Evolutionary conservation across 2,888 invertebrate genomes (phyloP), one percentile per base, ranked within the genome.

Genomic region (Barypeithes pellucidus): DNA sequence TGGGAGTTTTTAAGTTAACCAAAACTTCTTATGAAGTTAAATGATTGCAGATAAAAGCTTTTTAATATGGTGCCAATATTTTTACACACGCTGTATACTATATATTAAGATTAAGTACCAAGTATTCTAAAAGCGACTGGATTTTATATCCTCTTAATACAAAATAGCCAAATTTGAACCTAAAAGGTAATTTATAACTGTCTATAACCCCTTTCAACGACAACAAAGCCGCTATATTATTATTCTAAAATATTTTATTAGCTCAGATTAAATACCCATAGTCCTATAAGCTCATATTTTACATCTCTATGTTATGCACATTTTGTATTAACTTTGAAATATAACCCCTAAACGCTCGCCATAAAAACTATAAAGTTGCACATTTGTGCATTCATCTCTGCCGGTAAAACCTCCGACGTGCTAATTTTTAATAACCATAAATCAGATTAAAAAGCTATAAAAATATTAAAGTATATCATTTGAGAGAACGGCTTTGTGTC

Each of bases 361-460:
- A 14, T 70, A 70, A 70, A 70, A 70, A 70, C 45, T 43, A 71
- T 66, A 71, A 65, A 50, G 66, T 71, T 59, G 71, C 71, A 71
- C 57, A 52, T 68, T 62, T 43, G 41, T n/a, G 41, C 47, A 60
- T 60, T 59, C 43, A 52, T 52, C 59, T 67, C 59, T 45, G 75
- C 45, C 71, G 68, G 72, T 63, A 67, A 71, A n/a, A 63, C 62
- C 67, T 67, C 16, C 61, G 18, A 16, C 43, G 67, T 59, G 80
- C 79, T 81, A 82, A 83, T 84, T 82, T 82, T 82, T 82, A 84
- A 83, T 83, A 83, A 83, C 79, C 81, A 81, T 84, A 84, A 84
- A 84, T 84, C 84, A 83, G 77, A 73, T 76, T 76, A 78, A 74
- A 79, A 78, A 81, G 81, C 83, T 78, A 81, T 84, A 83, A 84